Conservation (phyloP, 1,140 invertebrate genomes). For the Trissolcus basalis region DNA sequence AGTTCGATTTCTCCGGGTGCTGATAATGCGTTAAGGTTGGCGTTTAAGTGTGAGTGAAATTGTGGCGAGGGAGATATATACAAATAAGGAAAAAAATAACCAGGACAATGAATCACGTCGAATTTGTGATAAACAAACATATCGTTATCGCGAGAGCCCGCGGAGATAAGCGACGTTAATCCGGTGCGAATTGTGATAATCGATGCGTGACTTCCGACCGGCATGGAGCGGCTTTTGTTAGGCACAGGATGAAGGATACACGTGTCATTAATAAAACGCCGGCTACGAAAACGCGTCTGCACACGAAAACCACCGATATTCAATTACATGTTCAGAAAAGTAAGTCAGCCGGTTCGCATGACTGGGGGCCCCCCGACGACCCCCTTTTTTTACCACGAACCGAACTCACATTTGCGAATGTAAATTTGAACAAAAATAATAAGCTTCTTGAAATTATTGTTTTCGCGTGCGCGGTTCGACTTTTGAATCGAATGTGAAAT, state of each 20-base stretch:
- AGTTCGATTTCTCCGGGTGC: too few species aligned
- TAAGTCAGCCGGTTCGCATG: constrained; percentile 32
- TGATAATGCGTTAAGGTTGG: too few species aligned
- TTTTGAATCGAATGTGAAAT: too few species aligned
- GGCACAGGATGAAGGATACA: constrained; percentile 55
- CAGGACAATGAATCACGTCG: constrained; percentile 40
- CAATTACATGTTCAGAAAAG: constrained; percentile 32
- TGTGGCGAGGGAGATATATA: constrained; percentile 17
- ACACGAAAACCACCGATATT: constrained; percentile 3
- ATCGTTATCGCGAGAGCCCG: constrained; percentile 43
- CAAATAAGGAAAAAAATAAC: constrained; percentile 24
- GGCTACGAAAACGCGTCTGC: constrained; percentile 6
- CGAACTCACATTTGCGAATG: neutral
- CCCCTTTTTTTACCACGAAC: constrained; percentile 18
- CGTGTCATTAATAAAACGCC: constrained; percentile 51
- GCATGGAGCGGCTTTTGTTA: constrained; percentile 56
- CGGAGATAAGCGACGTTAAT: constrained; percentile 50
- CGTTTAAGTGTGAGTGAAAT: constrained; percentile 6
- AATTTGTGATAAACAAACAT: constrained; percentile 51
- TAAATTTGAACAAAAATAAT: constrained; percentile 8
- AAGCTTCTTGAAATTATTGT: constrained; percentile 9
- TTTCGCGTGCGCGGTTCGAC: neutral
- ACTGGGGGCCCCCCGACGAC: constrained; percentile 7
- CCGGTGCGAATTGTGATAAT: constrained; percentile 57
- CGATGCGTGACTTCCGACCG: constrained; percentile 61